Evolutionary conservation across 2,113 vertebrate species (phyloP), one percentile per base, ranked within the genome.

Genomic region (Corydoras sp.): DNA sequence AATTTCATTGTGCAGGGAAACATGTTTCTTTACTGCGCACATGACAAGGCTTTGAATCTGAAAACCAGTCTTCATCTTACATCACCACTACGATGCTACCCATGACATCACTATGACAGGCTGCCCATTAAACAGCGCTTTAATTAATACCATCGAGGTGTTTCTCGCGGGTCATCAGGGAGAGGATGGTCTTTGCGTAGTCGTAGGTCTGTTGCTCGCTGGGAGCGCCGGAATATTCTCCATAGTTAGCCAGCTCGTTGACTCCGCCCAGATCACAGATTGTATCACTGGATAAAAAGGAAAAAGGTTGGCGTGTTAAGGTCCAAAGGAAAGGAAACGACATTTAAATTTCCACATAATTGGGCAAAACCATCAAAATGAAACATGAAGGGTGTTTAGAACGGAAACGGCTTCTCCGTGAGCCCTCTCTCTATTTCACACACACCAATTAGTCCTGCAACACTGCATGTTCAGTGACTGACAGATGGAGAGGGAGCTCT

Each of bases 191-290:
- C 88, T 99, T 99, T 32, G 97, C 97, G 0, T 99, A 99, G 86
- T 99, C 97, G 0, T 99, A 99, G 9, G 97, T 99, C 88, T 99
- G 97, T 62, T 99, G 97, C 73, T 99, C 97, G 0, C 97, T 99
- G 0, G 97, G 97, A 7, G 97, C 97, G 10, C 97, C 97, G 0
- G 97, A 99, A 83, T 99, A 99, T 55, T 99, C 97, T 24, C 97
- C 97, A 0, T 99, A 99, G 80, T 99, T 99, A 0, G 97, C 96
- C 84, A 99, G 88, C 68, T 99, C 97, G 0, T 93, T 78, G 56
- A 99, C 96, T 2, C 97, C 97, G 0, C 97, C 97, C 64, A 99
- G 87, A 80, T 99, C 97, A 77, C 97, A 99, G 84, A 99, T 99
- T 43, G 97, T 99, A 83, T 99, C 97, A 79, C 97, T 99, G 54